phyloP scores from a whole-genome alignment of 2,888 invertebrate genomes.

The Congeria kusceri region DNA sequence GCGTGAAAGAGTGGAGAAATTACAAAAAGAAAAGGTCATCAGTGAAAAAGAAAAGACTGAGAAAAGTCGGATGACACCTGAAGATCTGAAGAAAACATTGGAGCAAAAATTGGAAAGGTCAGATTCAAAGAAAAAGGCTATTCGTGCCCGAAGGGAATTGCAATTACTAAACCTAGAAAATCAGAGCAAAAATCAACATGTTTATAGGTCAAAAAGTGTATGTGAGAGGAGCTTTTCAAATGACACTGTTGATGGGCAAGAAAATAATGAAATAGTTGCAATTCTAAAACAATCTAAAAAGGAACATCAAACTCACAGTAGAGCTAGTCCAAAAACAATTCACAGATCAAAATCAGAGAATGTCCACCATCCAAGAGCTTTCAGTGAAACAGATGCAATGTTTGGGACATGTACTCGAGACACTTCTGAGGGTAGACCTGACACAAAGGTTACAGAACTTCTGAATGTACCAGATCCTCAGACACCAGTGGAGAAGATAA shows the following conservation, averaged over 20 bases:
- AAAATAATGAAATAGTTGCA: neutral
- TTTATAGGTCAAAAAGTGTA: neutral
- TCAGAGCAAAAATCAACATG: conserved; percentile 23
- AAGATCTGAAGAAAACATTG: conserved; percentile 40
- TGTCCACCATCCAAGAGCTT: conserved; percentile 24
- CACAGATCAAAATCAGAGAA: conserved; percentile 58
- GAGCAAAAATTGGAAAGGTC: conserved; percentile 50
- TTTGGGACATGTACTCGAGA: conserved; percentile 7
- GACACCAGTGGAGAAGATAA: conserved; percentile 47
- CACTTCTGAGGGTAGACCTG: conserved; percentile 8
- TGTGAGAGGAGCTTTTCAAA: neutral
- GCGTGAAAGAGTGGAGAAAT: conserved; percentile 38
- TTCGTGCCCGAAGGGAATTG: conserved; percentile 49
- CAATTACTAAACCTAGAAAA: conserved; percentile 56
- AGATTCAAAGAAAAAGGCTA: conserved; percentile 56
- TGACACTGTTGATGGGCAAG: neutral
- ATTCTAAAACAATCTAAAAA: neutral
- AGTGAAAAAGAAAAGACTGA: conserved; percentile 30
- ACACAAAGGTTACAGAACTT: conserved; percentile 15
- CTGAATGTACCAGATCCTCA: conserved; percentile 31
- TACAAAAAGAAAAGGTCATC: conserved; percentile 26
- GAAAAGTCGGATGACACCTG: conserved; percentile 39
- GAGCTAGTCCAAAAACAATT: conserved; percentile 17
- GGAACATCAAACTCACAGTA: neutral
- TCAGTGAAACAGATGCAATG: conserved; percentile 28